Percentiles rank a stretch among this genome's conserved stretches.
phyloP scores from a whole-genome alignment of 23 tunicate species.

The Ascidia mentula region DNA sequence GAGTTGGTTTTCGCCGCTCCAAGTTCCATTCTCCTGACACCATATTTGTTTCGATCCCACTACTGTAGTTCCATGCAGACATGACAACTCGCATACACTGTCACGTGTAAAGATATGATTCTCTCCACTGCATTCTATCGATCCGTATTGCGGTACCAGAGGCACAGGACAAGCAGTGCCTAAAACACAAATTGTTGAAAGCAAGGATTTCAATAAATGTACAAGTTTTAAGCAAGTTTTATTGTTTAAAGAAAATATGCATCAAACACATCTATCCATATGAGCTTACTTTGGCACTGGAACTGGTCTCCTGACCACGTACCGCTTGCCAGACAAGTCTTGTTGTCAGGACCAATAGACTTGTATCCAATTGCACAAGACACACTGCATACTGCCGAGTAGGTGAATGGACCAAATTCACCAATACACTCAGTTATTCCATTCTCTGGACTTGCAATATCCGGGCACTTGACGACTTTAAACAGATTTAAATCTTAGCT shows the following conservation, averaged over 20 bases:
- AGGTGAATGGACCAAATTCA: background rate
- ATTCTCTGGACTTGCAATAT: background rate
- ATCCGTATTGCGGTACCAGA: background rate
- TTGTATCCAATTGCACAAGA: background rate
- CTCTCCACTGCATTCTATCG: background rate
- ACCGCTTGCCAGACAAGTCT: background rate
- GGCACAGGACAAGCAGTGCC: background rate
- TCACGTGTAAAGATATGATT: background rate
- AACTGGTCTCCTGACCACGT: slow-evolving; percentile 16
- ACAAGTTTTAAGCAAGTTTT: background rate
- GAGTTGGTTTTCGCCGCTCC: background rate
- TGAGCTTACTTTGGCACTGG: slow-evolving; percentile 4
- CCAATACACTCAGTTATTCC: background rate
- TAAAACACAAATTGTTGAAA: background rate
- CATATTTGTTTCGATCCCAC: background rate
- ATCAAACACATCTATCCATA: too few relatives aligned
- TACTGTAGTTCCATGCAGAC: background rate
- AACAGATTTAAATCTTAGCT: background rate
- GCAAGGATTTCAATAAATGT: background rate
- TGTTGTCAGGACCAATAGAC: slow-evolving; percentile 7
- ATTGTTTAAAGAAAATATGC: too few relatives aligned
- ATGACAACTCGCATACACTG: background rate
- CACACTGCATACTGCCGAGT: background rate
- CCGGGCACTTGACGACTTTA: background rate
- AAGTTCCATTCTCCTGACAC: background rate